Evolutionary conservation across 2,888 invertebrate genomes (phyloP).

Genomic region (Minunthozetes semirufus): DNA sequence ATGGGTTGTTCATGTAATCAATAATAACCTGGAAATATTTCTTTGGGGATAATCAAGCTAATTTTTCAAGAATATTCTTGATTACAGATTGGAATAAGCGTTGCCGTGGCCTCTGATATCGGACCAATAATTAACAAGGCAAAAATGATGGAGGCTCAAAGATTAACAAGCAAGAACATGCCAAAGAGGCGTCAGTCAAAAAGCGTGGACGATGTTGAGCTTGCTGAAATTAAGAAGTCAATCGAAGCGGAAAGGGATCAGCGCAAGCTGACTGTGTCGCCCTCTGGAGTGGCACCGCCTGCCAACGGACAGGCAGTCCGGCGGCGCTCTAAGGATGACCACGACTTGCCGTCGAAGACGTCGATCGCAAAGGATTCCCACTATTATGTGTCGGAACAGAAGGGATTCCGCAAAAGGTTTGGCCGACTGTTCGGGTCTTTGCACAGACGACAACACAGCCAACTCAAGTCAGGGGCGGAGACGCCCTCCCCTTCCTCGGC

Average conservation of each 20-base stretch:
- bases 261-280: not conserved
- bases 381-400: not conserved
- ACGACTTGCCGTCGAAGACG: not conserved
- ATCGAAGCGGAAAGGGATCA: not conserved
- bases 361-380: not conserved
- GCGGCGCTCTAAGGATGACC: conserved; percentile 10
- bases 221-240: not conserved
- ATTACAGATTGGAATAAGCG: conserved; percentile 12
- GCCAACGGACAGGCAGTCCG: not conserved
- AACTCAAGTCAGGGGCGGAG: not conserved
- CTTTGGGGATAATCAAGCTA: not conserved
- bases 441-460: not conserved
- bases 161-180: not conserved
- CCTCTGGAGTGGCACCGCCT: not conserved
- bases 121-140: not conserved
- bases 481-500: not conserved
- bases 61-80: not conserved
- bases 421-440: conserved; percentile 19
- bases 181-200: conserved; percentile 25
- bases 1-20: not conserved
- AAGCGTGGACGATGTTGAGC: conserved; percentile 11
- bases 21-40: not conserved
- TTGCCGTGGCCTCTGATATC: conserved; percentile 17
- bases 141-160: not conserved
- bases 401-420: conserved; percentile 23